Evolutionary conservation across 2,797 vertebrate genomes (phyloP).

Genomic region (Trachurus trachurus): DNA sequence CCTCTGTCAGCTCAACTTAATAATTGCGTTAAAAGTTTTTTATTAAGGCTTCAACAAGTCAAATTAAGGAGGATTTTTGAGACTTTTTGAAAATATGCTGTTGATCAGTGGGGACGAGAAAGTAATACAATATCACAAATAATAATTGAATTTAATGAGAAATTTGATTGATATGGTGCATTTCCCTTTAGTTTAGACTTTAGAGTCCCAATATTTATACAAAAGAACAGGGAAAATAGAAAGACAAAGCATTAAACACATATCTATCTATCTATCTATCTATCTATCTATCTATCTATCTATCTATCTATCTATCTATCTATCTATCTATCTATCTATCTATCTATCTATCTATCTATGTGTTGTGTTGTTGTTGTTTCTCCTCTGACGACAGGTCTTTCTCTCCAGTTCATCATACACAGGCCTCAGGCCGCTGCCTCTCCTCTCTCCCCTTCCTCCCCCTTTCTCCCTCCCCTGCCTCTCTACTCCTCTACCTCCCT

Average conservation of each 20-base stretch:
- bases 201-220: background rate
- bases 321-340: background rate
- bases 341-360: slow-evolving; percentile 40
- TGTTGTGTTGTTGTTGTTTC: slow-evolving; percentile 66
- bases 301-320: background rate
- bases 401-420: slow-evolving; percentile 84
- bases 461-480: slow-evolving; percentile 9
- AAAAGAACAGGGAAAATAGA: background rate
- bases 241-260: background rate
- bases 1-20: background rate
- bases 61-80: background rate
- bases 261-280: no score
- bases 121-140: slow-evolving; percentile 8
- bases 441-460: slow-evolving; percentile 37
- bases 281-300: background rate
- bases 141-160: slow-evolving; percentile 11
- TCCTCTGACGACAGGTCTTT: slow-evolving; percentile 82
- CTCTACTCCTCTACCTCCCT: slow-evolving; percentile 53
- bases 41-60: background rate
- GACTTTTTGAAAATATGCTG: background rate
- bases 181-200: background rate
- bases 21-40: background rate
- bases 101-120: slow-evolving; percentile 6
- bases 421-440: slow-evolving; percentile 76
- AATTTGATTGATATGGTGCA: slow-evolving; percentile 30